Percentiles rank a stretch among this genome's conserved stretches.
These are phyloP conservation scores for Physocephala rufipes DNA, from an alignment of 2,888 invertebrate species.

Conservation along the genomic window DNA sequence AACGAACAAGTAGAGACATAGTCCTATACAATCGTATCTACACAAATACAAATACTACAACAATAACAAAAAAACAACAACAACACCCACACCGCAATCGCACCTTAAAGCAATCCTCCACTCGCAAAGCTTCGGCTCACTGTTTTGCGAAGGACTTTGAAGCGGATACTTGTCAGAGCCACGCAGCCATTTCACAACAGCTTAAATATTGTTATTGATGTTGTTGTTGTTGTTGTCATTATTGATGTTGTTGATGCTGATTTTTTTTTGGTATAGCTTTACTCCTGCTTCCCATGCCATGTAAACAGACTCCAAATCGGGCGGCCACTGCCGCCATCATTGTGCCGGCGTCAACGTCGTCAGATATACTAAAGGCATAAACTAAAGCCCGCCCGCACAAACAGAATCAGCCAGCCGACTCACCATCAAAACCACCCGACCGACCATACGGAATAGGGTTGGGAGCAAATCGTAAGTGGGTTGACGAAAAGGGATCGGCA, in stretches of 20 bases:
- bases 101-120: no score
- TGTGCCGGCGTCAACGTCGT: conserved; percentile 1
- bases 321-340: background rate
- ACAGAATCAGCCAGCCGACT: background rate
- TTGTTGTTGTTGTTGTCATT: background rate
- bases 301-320: conserved; percentile 16
- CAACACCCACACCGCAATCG: no score
- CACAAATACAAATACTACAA: conserved; percentile 2
- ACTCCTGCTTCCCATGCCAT: conserved; percentile 5
- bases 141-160: conserved; percentile 33
- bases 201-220: conserved; percentile 17
- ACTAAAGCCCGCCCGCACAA: conserved; percentile 18
- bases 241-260: conserved; percentile 6
- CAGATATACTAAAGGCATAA: background rate
- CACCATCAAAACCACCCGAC: no score
- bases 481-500: no score
- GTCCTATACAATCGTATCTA: background rate
- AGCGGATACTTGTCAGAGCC: conserved; percentile 29
- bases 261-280: background rate
- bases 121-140: conserved; percentile 31
- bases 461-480: no score
- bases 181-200: conserved; percentile 23
- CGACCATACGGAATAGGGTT: no score
- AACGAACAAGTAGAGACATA: no score
- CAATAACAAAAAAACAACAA: no score